Evolutionary conservation across 2,888 invertebrate genomes (phyloP).

Genomic region (Aspidiotus destructor): DNA sequence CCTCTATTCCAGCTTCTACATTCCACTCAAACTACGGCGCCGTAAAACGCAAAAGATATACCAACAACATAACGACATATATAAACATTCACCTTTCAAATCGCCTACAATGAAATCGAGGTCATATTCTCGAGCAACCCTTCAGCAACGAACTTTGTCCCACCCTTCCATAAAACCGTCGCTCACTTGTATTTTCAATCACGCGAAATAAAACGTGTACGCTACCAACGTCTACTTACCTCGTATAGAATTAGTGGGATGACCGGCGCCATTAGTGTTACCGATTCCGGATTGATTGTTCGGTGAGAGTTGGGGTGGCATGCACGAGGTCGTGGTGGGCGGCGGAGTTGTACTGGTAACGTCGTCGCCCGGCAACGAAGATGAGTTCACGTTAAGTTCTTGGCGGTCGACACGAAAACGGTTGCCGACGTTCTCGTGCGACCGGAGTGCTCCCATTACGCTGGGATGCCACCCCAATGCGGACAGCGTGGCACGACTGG

Average conservation of each 20-base stretch:
- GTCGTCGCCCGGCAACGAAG: constrained; percentile 21
- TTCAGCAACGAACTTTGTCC: too few species aligned
- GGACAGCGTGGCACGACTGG: constrained; percentile 7
- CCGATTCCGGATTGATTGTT: constrained; percentile 26
- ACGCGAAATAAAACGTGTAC: not conserved
- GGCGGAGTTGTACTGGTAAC: constrained; percentile 29
- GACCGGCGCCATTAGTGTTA: constrained; percentile 23
- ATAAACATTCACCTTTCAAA: too few species aligned
- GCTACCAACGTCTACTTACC: constrained; percentile 16
- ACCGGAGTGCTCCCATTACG: constrained; percentile 19
- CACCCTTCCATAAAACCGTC: too few species aligned
- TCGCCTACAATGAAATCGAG: too few species aligned
- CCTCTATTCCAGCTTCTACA: too few species aligned
- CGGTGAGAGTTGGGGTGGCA: constrained; percentile 28
- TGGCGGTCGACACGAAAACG: constrained; percentile 7
- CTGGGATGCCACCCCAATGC: constrained; percentile 19
- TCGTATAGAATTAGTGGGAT: constrained; percentile 30
- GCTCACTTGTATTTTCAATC: too few species aligned
- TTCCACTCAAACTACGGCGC: too few species aligned
- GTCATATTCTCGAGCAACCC: too few species aligned
- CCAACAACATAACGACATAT: too few species aligned
- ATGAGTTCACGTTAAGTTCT: constrained; percentile 21
- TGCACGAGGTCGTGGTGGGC: constrained; percentile 21
- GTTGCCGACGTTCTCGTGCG: constrained; percentile 11
- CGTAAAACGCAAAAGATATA: too few species aligned